Evolutionary conservation across 2,888 invertebrate genomes (phyloP).

Genomic region (Augochlorella aurata): DNA sequence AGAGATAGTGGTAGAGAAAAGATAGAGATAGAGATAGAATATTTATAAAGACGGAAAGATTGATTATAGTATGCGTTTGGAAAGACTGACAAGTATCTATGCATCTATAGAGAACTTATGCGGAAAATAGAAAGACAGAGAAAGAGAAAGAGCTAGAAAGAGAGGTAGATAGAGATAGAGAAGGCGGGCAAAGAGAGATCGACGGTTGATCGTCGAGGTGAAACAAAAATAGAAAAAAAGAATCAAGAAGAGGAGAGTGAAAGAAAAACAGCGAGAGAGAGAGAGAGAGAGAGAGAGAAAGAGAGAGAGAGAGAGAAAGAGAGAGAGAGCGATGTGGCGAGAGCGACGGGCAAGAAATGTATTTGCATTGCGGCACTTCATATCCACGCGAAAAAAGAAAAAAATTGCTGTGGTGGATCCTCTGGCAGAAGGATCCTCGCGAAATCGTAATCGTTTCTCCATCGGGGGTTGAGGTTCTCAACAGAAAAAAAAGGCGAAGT

Average conservation of each 20-base stretch:
- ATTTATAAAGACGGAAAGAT: conserved; percentile 43
- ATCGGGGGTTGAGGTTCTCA: neutral
- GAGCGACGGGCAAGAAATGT: conserved; percentile 23
- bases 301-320: conserved; percentile 12
- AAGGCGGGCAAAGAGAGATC: conserved; percentile 26
- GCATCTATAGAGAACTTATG: neutral
- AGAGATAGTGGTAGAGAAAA: conserved; percentile 45
- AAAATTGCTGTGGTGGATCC: conserved; percentile 24
- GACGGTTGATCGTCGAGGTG: conserved; percentile 21
- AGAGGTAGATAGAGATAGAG: conserved; percentile 37
- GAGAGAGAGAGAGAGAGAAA: conserved; percentile 21
- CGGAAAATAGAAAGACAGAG: conserved; percentile 31
- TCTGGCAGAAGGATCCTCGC: neutral
- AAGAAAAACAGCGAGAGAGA: conserved; percentile 18
- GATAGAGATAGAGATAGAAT: conserved; percentile 46
- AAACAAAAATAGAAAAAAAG: conserved; percentile 12
- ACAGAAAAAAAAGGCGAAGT: neutral
- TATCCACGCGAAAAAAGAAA: conserved; percentile 58
- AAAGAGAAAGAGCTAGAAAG: conserved; percentile 38
- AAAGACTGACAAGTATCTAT: conserved; percentile 2
- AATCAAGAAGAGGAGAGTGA: neutral
- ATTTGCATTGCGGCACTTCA: conserved; percentile 62
- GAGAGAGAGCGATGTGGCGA: conserved; percentile 17
- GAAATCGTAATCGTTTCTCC: neutral
- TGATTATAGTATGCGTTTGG: conserved; percentile 19